Base-by-base conservation (phyloP, 2,888 invertebrate genomes). In the Baccha elongata region DNA sequence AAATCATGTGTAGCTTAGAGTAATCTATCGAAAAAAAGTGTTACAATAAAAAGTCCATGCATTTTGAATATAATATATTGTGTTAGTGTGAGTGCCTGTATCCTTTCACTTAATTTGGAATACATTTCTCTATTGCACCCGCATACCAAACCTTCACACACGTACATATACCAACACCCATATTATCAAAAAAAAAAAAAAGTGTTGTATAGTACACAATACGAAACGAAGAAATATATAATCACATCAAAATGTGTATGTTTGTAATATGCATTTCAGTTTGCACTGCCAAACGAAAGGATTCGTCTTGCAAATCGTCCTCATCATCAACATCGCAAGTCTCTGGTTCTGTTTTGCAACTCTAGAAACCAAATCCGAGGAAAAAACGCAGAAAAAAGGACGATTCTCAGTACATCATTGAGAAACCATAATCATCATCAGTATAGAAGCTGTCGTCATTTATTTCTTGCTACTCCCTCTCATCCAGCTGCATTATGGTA, bases 201-300 rank as follows among this genome's bases (percentile, higher is more conserved):
- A 69, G 26, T 69, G 32, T 50, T 58, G 53, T 40, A 58, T 26
- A 58, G 40, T 13, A 26, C 4, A 32, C 29, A 8, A 32, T 32
- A 32, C 29, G 29, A 32, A 32, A 26, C 11, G 32, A 52, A 62
- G 21, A 19, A 40, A 65, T 40, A 71, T 23, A 68, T 65, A 74
- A 60, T 64, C 67, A 40, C 52, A 72, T 75, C 74, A 80, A 67
- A 83, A 87, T 87, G 87, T 87, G 87, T 69, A 86, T 87, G 87
- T 87, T 87, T 48, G 86, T 87, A 62, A 87, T 87, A 69, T 87
- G 87, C 85, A 85, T 86, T 86, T 83, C 83, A 37, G 79, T 87
- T 40, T 87, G 86, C 76, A 86, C 86, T 65, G 86, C 87, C 84
- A 87, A 87, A 84, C 86, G 86, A 72, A 87, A 86, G 84, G 87